phyloP scores from a whole-genome alignment of 2,797 vertebrate genomes.

The Pteropus rufus region DNA sequence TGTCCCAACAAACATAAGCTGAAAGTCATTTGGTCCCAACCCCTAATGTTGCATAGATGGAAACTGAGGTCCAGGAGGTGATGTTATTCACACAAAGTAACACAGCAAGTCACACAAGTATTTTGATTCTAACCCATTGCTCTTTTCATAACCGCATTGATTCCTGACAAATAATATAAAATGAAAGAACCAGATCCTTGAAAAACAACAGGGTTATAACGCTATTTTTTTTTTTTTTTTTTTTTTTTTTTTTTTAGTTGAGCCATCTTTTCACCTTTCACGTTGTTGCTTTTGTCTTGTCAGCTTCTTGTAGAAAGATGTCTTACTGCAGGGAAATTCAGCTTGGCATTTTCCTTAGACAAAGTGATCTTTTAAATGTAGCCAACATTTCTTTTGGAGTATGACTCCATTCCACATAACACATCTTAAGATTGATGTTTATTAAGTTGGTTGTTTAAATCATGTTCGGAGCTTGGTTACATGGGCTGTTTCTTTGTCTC shows the following conservation, averaged over 20 bases:
- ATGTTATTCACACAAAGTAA: background rate
- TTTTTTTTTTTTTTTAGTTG: background rate
- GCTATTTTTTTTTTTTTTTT: background rate
- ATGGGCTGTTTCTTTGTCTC: conserved; percentile 57
- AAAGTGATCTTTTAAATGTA: conserved; percentile 62
- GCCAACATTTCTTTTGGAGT: conserved; percentile 59
- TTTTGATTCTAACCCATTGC: background rate
- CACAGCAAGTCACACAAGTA: background rate
- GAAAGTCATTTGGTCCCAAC: background rate
- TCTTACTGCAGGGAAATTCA: conserved; percentile 60
- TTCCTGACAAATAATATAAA: background rate
- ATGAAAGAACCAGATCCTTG: background rate
- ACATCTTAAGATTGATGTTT: conserved; percentile 62
- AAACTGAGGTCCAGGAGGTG: background rate
- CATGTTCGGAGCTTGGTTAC: conserved; percentile 54
- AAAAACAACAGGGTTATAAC: background rate
- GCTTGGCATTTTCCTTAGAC: conserved; percentile 60
- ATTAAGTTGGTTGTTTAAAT: conserved; percentile 66
- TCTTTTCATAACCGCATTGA: background rate
- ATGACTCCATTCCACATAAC: conserved; percentile 57
- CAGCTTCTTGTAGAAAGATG: conserved; percentile 60
- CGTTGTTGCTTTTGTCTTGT: conserved; percentile 65
- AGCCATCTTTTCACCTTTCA: conserved; percentile 51
- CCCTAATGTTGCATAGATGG: background rate
- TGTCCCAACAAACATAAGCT: background rate